Conservation (phyloP, 2,797 vertebrate genomes). For the Carduelis carduelis region DNA sequence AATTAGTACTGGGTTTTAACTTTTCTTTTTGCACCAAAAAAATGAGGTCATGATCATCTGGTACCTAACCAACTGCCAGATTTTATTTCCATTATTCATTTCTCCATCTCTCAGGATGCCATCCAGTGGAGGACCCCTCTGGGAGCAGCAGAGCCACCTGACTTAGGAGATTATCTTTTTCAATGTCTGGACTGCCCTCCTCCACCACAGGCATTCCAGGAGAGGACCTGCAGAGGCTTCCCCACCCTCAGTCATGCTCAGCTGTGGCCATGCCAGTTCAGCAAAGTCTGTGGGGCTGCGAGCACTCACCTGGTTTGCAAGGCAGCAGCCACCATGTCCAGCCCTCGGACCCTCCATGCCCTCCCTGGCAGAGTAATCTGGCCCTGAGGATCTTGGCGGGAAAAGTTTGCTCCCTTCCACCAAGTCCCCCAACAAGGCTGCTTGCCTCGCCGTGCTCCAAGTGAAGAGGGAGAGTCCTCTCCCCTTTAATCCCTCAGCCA, state of each 20-base stretch:
- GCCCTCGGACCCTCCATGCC: fast-evolving
- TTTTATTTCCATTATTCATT: neutral
- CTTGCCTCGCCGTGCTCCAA: neutral
- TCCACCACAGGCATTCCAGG: neutral
- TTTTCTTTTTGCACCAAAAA: neutral
- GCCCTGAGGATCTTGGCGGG: neutral
- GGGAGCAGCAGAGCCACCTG: neutral
- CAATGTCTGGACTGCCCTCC: fast-evolving
- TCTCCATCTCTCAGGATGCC: neutral
- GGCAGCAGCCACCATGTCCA: neutral
- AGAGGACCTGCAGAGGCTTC: fast-evolving
- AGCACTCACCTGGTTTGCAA: neutral
- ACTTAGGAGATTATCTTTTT: neutral
- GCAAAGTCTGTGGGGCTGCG: neutral
- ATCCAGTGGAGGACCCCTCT: neutral
- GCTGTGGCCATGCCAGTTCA: fast-evolving
- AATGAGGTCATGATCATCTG: neutral
- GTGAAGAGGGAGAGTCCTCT: neutral
- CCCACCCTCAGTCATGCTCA: fast-evolving
- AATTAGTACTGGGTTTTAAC: neutral
- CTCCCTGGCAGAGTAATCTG: neutral
- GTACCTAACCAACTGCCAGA: neutral
- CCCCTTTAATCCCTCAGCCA: neutral
- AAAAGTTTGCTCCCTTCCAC: neutral
- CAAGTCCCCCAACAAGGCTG: neutral